Conservation (phyloP, 1,140 invertebrate species). For the Latrodectus geometricus region DNA sequence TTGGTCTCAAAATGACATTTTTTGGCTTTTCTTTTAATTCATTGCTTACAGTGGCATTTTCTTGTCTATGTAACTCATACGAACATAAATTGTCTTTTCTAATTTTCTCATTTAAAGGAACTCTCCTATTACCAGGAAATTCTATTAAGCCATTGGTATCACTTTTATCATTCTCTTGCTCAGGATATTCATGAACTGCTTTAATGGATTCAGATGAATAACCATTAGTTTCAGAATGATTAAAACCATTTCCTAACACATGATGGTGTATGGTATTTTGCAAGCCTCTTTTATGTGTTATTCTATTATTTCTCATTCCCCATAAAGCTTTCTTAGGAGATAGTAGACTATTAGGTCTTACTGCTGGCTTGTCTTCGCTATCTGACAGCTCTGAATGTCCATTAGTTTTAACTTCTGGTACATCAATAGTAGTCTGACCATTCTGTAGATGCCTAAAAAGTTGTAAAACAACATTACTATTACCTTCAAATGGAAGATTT, state of each 20-base stretch:
- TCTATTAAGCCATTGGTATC: constrained; percentile 18
- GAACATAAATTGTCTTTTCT: background rate
- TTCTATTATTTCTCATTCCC: background rate
- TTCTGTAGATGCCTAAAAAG: constrained; percentile 47
- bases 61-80: background rate
- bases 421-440: background rate
- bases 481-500: constrained; percentile 53
- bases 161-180: background rate
- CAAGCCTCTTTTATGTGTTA: background rate
- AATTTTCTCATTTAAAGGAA: constrained; percentile 1
- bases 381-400: background rate
- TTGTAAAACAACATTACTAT: constrained; percentile 56
- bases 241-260: constrained; percentile 21
- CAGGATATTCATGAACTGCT: background rate
- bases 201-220: background rate
- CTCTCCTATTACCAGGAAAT: constrained; percentile 44
- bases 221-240: constrained; percentile 16
- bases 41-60: background rate
- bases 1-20: constrained; percentile 43
- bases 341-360: constrained; percentile 39
- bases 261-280: constrained; percentile 33
- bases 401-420: constrained; percentile 30
- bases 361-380: constrained; percentile 35
- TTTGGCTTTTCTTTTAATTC: constrained; percentile 7
- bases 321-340: constrained; percentile 13